Conservation (phyloP, 2,113 vertebrate species). For the Mastomys natalensis region DNA sequence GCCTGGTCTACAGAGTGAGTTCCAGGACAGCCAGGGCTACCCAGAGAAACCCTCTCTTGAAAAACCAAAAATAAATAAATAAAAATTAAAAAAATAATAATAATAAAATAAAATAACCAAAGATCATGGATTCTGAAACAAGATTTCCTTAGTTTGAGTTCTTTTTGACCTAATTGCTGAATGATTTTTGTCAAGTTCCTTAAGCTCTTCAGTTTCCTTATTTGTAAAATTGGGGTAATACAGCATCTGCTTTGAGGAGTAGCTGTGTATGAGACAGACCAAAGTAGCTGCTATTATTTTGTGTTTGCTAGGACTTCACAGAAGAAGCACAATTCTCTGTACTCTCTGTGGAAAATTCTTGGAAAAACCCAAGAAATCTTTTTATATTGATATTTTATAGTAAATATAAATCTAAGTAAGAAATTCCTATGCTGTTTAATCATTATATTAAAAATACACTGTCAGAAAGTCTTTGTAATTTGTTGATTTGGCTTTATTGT, state of each 20-base stretch:
- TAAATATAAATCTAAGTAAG: slow-evolving; percentile 47
- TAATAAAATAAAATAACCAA: not conserved
- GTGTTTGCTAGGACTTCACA: slow-evolving; percentile 20
- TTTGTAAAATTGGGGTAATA: not conserved
- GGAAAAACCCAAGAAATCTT: slow-evolving; percentile 39
- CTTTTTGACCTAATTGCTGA: not conserved
- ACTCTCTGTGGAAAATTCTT: not conserved
- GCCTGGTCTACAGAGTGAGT: too few relatives aligned
- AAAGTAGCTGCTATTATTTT: not conserved
- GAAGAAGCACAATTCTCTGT: slow-evolving; percentile 1
- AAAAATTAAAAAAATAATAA: too few relatives aligned
- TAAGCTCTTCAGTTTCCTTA: slow-evolving; percentile 6
- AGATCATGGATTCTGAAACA: not conserved
- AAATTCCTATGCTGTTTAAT: not conserved
- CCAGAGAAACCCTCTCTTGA: too few relatives aligned
- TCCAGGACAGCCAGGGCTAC: too few relatives aligned
- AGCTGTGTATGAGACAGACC: not conserved
- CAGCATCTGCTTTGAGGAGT: not conserved
- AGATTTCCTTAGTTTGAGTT: not conserved
- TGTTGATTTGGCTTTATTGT: slow-evolving; percentile 62
- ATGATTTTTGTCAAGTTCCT: not conserved
- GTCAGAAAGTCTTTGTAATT: slow-evolving; percentile 46
- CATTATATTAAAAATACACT: slow-evolving; percentile 84
- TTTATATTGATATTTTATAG: not conserved
- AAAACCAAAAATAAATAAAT: too few relatives aligned